These are phyloP conservation scores for Euwallacea fornicatus DNA, from an alignment of 1,140 invertebrate species.

Conservation along the genomic window DNA sequence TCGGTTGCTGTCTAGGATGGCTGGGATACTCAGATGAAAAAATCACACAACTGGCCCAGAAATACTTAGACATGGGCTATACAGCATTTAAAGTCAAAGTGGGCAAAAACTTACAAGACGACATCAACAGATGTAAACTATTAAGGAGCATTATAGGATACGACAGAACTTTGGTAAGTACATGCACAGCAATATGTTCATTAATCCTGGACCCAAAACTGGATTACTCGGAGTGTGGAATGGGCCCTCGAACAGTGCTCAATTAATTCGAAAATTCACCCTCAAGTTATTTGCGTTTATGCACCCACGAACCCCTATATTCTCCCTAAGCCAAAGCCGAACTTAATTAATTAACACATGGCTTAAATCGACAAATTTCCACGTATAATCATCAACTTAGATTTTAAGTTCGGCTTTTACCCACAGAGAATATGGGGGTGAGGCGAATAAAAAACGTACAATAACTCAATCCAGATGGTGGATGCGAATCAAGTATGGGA, in stretches of 20 bases:
- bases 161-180: conserved; percentile 68
- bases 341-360: too few relatives aligned
- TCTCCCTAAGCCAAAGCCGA: too few relatives aligned
- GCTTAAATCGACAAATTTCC: too few relatives aligned
- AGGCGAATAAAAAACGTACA: not conserved
- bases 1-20: conserved; percentile 65
- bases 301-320: too few relatives aligned
- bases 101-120: conserved; percentile 77
- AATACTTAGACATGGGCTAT: conserved; percentile 75
- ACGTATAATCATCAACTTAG: too few relatives aligned
- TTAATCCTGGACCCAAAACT: too few relatives aligned
- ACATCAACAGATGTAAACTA: conserved; percentile 69
- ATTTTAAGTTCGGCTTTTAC: too few relatives aligned
- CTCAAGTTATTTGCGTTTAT: too few relatives aligned
- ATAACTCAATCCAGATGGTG: conserved; percentile 65
- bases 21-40: conserved; percentile 74
- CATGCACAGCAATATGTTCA: not conserved
- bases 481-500: conserved; percentile 94
- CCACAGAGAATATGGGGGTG: too few relatives aligned
- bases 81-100: conserved; percentile 89
- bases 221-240: too few relatives aligned
- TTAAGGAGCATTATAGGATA: conserved; percentile 78
- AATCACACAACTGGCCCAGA: conserved; percentile 67
- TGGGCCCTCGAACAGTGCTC: too few relatives aligned
- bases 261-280: too few relatives aligned